phyloP scores from a whole-genome alignment of 2,797 vertebrate genomes.

The Salmo trutta region DNA sequence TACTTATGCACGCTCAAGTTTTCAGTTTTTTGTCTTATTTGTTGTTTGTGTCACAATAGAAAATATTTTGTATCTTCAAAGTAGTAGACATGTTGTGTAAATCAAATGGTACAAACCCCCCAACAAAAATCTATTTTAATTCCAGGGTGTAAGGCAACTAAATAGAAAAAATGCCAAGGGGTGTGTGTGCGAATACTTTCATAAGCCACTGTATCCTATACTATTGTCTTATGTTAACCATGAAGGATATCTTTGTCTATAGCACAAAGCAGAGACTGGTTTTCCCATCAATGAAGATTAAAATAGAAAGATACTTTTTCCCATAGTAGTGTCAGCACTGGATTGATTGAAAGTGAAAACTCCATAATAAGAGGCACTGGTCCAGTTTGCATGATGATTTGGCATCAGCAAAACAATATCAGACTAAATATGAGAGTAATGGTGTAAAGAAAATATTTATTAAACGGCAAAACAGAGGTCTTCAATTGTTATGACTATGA shows the following conservation, averaged over 20 bases:
- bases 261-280: constrained; percentile 22
- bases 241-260: constrained; percentile 24
- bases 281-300: constrained; percentile 21
- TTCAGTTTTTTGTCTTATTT: too few relatives aligned
- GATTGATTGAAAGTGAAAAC: constrained; percentile 35
- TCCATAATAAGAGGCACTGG: constrained; percentile 14
- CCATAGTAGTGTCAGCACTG: constrained; percentile 23
- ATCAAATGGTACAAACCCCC: too few relatives aligned
- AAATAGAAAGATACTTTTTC: constrained; percentile 24
- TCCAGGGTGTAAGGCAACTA: too few relatives aligned
- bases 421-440: background rate
- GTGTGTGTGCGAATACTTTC: too few relatives aligned
- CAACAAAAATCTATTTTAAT: too few relatives aligned
- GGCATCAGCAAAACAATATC: background rate
- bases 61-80: too few relatives aligned
- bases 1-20: too few relatives aligned
- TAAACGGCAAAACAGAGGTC: background rate
- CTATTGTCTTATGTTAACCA: constrained; percentile 17
- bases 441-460: background rate
- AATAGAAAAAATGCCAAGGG: too few relatives aligned
- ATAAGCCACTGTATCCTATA: too few relatives aligned
- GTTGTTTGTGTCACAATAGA: too few relatives aligned
- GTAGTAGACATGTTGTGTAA: too few relatives aligned
- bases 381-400: background rate
- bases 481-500: background rate